Evolutionary conservation across 1,140 invertebrate species (phyloP).

Genomic region (Cecropterus lyciades): DNA sequence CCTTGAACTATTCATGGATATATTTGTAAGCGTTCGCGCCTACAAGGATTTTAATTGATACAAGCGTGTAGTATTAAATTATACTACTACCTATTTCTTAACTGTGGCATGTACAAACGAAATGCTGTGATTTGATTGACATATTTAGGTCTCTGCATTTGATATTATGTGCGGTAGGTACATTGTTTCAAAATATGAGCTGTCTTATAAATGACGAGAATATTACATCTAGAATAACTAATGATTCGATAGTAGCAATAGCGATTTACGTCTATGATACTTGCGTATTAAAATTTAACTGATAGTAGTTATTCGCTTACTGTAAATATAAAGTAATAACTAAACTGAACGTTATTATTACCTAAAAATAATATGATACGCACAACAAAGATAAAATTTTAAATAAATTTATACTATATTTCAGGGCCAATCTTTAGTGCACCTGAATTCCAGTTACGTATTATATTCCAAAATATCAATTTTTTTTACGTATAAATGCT

Average conservation of each 20-base stretch:
- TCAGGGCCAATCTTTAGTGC: no score
- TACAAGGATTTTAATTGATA: background rate
- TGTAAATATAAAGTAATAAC: no score
- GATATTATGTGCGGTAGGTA: conserved; percentile 22
- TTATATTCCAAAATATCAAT: no score
- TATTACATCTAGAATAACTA: conserved; percentile 1
- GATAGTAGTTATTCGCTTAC: background rate
- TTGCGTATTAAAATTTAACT: background rate
- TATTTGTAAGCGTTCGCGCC: no score
- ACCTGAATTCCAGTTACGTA: no score
- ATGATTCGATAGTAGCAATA: conserved; percentile 7
- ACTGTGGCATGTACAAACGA: conserved; percentile 2
- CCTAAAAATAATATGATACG: no score
- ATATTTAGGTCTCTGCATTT: conserved; percentile 41
- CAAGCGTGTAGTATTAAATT: conserved; percentile 5
- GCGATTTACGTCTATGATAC: background rate
- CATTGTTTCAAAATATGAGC: conserved; percentile 42
- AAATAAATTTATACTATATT: no score
- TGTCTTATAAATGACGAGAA: conserved; percentile 25
- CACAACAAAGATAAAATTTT: no score
- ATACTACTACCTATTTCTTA: conserved; percentile 5
- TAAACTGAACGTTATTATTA: no score
- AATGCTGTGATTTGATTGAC: conserved; percentile 41
- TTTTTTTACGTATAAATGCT: background rate
- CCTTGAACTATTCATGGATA: no score